Percentiles rank a stretch among this genome's conserved stretches.
Evolutionary conservation across 2,888 invertebrate genomes (phyloP).

Genomic region (Metacarcinus magister): DNA sequence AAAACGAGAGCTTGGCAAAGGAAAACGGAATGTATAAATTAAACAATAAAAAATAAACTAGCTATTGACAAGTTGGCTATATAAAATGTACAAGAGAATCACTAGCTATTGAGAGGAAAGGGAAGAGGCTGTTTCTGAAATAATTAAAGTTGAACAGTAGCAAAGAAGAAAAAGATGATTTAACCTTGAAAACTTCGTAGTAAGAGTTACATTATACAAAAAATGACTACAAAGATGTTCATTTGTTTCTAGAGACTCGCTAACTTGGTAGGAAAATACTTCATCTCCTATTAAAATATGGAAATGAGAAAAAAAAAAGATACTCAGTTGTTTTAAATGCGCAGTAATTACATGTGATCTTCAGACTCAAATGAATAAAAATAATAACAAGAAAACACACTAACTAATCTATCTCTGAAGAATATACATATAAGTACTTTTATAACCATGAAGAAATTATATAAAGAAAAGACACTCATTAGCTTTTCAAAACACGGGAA

Average conservation of each 20-base stretch:
- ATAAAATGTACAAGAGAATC: neutral
- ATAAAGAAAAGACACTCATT: neutral
- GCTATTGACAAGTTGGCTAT: neutral
- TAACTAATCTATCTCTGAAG: neutral
- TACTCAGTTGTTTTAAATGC: neutral
- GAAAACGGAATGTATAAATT: neutral
- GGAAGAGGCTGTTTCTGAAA: neutral
- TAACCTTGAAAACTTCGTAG: too few relatives aligned
- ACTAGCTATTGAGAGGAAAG: neutral
- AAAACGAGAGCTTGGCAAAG: neutral
- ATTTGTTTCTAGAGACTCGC: neutral
- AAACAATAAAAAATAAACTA: neutral
- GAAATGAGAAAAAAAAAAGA: neutral
- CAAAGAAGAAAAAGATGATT: too few relatives aligned
- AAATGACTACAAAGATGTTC: too few relatives aligned
- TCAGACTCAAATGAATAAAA: neutral
- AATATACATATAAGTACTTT: neutral
- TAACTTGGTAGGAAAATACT: neutral
- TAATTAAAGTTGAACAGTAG: neutral
- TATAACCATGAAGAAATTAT: neutral
- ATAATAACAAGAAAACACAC: neutral
- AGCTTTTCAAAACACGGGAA: neutral
- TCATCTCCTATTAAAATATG: neutral
- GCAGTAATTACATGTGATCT: neutral
- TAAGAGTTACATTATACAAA: too few relatives aligned